Conservation (phyloP, 2,797 vertebrate genomes). For the Rhynchonycteris naso region DNA sequence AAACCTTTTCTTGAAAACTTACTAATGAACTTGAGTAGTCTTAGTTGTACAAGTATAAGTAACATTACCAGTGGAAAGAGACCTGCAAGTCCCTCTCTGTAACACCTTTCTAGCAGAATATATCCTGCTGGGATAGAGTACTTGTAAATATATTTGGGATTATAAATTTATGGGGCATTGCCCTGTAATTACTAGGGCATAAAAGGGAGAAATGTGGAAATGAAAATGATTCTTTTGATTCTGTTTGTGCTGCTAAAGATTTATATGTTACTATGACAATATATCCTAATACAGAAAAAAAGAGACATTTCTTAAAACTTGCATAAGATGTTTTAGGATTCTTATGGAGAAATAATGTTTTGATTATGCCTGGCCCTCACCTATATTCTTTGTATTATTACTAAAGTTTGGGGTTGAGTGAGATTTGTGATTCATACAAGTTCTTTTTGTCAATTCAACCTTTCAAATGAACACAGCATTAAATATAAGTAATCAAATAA, state of each 20-base stretch:
- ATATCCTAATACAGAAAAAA: not conserved
- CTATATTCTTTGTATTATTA: not conserved
- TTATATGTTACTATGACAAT: not conserved
- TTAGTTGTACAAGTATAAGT: not conserved
- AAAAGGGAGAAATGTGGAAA: not conserved
- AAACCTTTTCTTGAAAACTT: not conserved
- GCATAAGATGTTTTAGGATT: not conserved
- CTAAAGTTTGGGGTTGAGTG: not conserved
- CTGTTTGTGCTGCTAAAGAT: not conserved
- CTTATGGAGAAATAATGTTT: not conserved
- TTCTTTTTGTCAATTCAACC: not conserved
- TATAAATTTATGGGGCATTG: not conserved
- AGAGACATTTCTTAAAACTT: not conserved
- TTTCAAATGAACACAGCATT: not conserved
- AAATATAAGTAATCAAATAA: not conserved
- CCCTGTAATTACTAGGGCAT: not conserved
- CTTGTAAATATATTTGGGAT: not conserved
- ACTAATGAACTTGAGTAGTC: not conserved
- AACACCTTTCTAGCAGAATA: not conserved
- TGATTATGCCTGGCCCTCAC: not conserved
- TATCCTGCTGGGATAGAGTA: not conserved
- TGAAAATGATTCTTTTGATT: not conserved
- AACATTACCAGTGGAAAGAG: not conserved
- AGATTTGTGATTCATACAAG: not conserved
- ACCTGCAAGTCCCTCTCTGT: not conserved